phyloP scores from a whole-genome alignment of 2,888 invertebrate genomes.

The Anarsia innoxiella region DNA sequence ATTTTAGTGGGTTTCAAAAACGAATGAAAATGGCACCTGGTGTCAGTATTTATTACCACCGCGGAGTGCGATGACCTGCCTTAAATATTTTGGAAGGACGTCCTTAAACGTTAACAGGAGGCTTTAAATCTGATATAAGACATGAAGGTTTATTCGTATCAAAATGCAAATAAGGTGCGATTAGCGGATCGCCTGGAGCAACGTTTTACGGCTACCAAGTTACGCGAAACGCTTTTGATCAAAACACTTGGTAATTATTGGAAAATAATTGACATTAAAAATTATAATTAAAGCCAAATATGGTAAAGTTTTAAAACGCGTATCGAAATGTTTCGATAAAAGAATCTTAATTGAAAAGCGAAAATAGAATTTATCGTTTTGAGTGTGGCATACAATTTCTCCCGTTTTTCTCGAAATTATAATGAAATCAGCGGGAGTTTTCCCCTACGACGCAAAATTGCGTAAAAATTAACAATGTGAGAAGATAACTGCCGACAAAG shows the following conservation, averaged over 20 bases:
- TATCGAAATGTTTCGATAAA: too few relatives aligned
- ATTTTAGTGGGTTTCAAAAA: too few relatives aligned
- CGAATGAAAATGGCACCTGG: too few relatives aligned
- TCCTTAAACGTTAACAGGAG: constrained; percentile 14
- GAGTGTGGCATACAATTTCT: too few relatives aligned
- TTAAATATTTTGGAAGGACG: constrained; percentile 30
- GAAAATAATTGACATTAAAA: background rate
- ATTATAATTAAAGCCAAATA: background rate
- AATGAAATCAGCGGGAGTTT: too few relatives aligned
- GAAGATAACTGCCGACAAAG: background rate
- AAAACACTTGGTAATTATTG: background rate
- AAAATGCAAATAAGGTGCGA: constrained; percentile 46
- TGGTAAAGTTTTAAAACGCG: too few relatives aligned
- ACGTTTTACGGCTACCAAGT: constrained; percentile 47
- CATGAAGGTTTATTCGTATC: constrained; percentile 25
- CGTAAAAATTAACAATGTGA: constrained; percentile 1
- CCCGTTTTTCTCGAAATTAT: too few relatives aligned
- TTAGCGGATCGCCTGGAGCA: constrained; percentile 34
- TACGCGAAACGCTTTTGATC: constrained; percentile 26
- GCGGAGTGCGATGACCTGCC: constrained; percentile 26
- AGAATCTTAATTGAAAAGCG: too few relatives aligned
- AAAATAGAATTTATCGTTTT: too few relatives aligned
- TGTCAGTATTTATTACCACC: background rate
- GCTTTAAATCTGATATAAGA: constrained; percentile 8
- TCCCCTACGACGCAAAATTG: too few relatives aligned